Percentiles rank a stretch among this genome's conserved stretches.
Conservation (phyloP, 2,113 vertebrate genomes). For the Callocephalon fimbriatum region DNA sequence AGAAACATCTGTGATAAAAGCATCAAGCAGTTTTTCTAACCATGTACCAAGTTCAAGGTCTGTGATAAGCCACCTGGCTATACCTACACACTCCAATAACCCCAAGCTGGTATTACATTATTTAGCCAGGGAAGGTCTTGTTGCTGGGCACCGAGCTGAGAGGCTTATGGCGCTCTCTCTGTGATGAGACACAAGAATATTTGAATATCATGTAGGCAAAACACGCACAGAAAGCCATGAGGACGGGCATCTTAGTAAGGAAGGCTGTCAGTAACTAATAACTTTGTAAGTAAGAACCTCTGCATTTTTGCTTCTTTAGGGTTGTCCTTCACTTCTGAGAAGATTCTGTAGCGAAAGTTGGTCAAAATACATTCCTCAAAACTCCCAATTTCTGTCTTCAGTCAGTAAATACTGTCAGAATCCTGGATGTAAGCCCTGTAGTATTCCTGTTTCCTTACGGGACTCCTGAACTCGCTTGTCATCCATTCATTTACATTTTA, state of each 20-base stretch:
- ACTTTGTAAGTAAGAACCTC: background rate
- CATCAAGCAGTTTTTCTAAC: slow-evolving; percentile 40
- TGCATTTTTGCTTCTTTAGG: background rate
- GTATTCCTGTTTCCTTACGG: background rate
- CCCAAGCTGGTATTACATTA: slow-evolving; percentile 66
- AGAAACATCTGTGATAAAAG: slow-evolving; percentile 66
- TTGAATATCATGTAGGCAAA: background rate
- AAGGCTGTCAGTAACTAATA: background rate
- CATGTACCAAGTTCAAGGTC: slow-evolving; percentile 66
- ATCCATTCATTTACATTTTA: background rate
- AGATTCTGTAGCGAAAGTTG: background rate
- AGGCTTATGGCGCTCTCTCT: background rate
- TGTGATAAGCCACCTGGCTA: slow-evolving; percentile 70
- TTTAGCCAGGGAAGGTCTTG: slow-evolving; percentile 57
- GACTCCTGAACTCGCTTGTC: background rate
- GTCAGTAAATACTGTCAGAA: background rate
- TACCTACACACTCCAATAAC: slow-evolving; percentile 39
- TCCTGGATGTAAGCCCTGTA: background rate
- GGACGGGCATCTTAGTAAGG: background rate
- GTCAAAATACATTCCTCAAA: background rate
- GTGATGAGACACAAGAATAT: background rate
- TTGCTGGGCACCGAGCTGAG: slow-evolving; percentile 27
- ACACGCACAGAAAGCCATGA: background rate
- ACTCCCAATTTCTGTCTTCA: background rate
- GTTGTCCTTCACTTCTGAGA: background rate